Evolutionary conservation across 2,113 vertebrate genomes (phyloP).

Genomic region (Notarius quadriscutis): DNA sequence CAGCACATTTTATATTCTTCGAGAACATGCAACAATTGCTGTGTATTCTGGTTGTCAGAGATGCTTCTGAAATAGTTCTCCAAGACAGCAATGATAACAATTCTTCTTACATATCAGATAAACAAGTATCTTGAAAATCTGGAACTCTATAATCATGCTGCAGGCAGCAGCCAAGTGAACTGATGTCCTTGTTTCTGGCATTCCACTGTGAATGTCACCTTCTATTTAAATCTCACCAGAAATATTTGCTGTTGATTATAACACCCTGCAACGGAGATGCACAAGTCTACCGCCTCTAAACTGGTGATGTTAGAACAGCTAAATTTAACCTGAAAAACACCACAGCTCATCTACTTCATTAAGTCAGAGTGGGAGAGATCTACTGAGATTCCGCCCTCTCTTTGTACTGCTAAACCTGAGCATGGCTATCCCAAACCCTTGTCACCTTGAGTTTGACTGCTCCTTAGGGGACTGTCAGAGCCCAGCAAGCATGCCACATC

Average conservation of each 20-base stretch:
- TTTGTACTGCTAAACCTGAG: not conserved
- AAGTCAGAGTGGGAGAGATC: not conserved
- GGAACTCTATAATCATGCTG: not conserved
- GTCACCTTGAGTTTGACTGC: slow-evolving; percentile 20
- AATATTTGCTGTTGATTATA: slow-evolving; percentile 46
- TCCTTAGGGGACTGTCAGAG: slow-evolving; percentile 33
- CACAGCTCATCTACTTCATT: not conserved
- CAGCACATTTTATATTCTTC: not conserved
- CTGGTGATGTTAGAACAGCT: slow-evolving; percentile 21
- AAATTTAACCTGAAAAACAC: slow-evolving; percentile 13
- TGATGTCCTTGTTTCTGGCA: slow-evolving; percentile 31
- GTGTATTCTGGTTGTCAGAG: not conserved
- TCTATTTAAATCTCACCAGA: slow-evolving; percentile 50
- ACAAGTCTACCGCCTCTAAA: slow-evolving; percentile 14
- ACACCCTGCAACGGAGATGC: slow-evolving; percentile 24
- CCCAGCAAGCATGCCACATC: slow-evolving; percentile 48
- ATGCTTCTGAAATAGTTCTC: not conserved
- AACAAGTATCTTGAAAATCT: not conserved
- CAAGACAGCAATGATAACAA: slow-evolving; percentile 9
- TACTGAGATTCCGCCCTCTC: not conserved
- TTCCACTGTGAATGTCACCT: slow-evolving; percentile 44
- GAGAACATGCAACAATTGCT: not conserved
- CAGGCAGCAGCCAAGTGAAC: slow-evolving; percentile 16
- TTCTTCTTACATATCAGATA: not conserved
- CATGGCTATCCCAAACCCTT: slow-evolving; percentile 9